phyloP scores from a whole-genome alignment of 2,113 vertebrate species.

The Channa maculata region DNA sequence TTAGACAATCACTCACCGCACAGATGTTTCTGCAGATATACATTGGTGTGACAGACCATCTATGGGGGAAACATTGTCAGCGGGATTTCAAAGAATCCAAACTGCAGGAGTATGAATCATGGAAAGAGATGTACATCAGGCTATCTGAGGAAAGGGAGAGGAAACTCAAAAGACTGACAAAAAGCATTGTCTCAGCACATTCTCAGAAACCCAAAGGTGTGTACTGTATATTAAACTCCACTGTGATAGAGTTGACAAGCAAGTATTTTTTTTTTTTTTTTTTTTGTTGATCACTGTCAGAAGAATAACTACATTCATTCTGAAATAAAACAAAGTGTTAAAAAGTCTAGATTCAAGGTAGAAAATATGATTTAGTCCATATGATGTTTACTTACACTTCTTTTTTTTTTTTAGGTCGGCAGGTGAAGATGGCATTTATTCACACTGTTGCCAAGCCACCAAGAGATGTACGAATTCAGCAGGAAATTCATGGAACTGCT shows the following conservation, averaged over 20 bases:
- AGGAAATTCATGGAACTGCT: constrained; percentile 84
- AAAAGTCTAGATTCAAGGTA: neutral
- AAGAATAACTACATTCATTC: too few relatives aligned
- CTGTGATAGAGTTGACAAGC: too few relatives aligned
- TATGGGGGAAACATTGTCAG: constrained; percentile 90
- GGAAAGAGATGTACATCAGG: constrained; percentile 90
- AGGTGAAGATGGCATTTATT: constrained; percentile 90
- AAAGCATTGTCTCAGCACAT: constrained; percentile 87
- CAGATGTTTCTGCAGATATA: constrained; percentile 76
- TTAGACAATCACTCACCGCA: neutral
- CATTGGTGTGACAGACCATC: constrained; percentile 83
- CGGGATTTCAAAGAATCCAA: constrained; percentile 85
- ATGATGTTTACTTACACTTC: constrained; percentile 1
- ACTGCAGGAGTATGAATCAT: constrained; percentile 87
- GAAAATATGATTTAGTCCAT: neutral
- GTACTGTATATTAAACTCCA: neutral
- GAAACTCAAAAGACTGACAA: constrained; percentile 86
- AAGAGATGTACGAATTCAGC: constrained; percentile 81
- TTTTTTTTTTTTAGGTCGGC: constrained; percentile 79
- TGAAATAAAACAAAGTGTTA: neutral
- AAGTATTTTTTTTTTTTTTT: too few relatives aligned
- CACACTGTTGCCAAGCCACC: constrained; percentile 85
- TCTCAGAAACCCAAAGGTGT: constrained; percentile 89
- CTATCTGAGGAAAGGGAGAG: constrained; percentile 86
- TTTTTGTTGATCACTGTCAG: too few relatives aligned